Percentiles rank a stretch among this genome's conserved stretches.
Evolutionary conservation across 2,888 invertebrate species (phyloP).

Genomic region (Choreutis nemorana): DNA sequence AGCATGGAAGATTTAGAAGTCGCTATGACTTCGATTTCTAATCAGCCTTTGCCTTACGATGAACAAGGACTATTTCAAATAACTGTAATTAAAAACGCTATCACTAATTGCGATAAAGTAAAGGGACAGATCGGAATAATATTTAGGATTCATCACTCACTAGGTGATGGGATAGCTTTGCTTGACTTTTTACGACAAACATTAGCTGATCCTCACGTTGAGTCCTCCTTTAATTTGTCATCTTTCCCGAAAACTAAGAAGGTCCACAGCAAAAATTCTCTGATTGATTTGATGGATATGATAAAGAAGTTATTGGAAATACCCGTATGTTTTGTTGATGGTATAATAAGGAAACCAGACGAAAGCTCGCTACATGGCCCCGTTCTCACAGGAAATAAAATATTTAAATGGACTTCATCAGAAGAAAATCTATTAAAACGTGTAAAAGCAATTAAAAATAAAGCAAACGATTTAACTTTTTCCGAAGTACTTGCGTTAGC

Average conservation of each 20-base stretch:
- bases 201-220: constrained; percentile 50
- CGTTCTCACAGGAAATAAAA: constrained; percentile 40
- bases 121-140: constrained; percentile 40
- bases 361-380: constrained; percentile 49
- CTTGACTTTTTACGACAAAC: constrained; percentile 49
- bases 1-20: constrained; percentile 30
- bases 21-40: constrained; percentile 36
- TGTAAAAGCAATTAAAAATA: constrained; percentile 34
- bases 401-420: constrained; percentile 37
- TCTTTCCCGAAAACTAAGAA: constrained; percentile 16
- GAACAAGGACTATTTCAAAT: constrained; percentile 61
- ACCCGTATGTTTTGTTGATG: constrained; percentile 26
- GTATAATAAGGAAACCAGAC: constrained; percentile 31
- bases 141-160: constrained; percentile 61
- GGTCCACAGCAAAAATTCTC: constrained; percentile 11
- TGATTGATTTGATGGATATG: constrained; percentile 19
- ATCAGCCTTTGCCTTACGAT: constrained; percentile 42
- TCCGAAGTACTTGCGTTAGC: constrained; percentile 52
- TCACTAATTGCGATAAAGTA: constrained; percentile 17
- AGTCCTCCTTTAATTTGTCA: constrained; percentile 19
- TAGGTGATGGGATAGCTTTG: constrained; percentile 62
- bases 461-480: constrained; percentile 32
- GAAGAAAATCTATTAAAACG: constrained; percentile 33
- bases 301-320: constrained; percentile 22
- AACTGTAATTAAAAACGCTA: constrained; percentile 33